phyloP scores from a whole-genome alignment of 2,888 invertebrate species.

The Hemaris fuciformis region DNA sequence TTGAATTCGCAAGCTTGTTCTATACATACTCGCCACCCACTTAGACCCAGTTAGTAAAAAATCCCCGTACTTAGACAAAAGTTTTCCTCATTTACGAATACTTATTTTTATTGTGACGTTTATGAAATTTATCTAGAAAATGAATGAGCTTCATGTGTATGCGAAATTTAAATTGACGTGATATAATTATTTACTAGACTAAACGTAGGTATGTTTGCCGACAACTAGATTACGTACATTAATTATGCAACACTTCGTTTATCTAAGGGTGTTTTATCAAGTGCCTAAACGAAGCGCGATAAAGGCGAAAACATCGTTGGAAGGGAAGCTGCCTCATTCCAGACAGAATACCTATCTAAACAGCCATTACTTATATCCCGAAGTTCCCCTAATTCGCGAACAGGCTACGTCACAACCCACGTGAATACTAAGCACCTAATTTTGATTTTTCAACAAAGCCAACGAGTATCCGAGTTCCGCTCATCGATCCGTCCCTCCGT shows the following conservation, averaged over 20 bases:
- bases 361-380: slow-evolving; percentile 26
- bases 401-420: slow-evolving; percentile 44
- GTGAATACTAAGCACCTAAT: slow-evolving; percentile 77
- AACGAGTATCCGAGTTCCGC: slow-evolving; percentile 62
- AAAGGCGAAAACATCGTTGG: neutral
- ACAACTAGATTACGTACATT: neutral
- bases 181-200: too few species aligned
- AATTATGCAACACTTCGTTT: slow-evolving; percentile 1
- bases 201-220: too few species aligned
- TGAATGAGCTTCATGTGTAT: too few species aligned
- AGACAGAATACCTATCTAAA: slow-evolving; percentile 33
- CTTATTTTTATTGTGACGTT: too few species aligned
- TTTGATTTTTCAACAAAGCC: slow-evolving; percentile 76
- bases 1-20: too few species aligned
- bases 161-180: too few species aligned
- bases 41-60: too few species aligned
- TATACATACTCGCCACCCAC: too few species aligned
- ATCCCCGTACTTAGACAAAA: too few species aligned
- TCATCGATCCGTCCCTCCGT: slow-evolving; percentile 74
- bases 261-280: slow-evolving; percentile 6
- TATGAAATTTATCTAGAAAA: too few species aligned
- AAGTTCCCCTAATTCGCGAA: slow-evolving; percentile 37
- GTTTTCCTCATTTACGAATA: too few species aligned
- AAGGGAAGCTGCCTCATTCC: slow-evolving; percentile 29
- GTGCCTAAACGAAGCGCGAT: slow-evolving; percentile 7